Conservation (phyloP, 1,140 invertebrate species). For the Aphaenogaster floridana region DNA sequence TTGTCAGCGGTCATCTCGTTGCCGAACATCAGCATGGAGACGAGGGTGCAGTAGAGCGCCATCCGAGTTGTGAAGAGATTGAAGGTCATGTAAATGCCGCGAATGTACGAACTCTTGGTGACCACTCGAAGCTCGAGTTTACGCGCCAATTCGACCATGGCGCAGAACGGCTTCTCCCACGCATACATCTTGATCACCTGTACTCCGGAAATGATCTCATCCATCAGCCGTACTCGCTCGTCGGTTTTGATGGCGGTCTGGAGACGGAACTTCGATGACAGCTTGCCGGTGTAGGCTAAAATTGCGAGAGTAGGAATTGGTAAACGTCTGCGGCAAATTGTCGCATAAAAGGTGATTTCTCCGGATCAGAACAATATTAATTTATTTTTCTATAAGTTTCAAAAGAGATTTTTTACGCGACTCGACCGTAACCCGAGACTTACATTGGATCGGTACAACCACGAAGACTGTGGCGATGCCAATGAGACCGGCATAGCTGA, state of each 20-base stretch:
- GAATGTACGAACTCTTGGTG: slow-evolving; percentile 89
- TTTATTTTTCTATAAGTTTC: background rate
- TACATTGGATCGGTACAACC: slow-evolving; percentile 92
- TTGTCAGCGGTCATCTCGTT: slow-evolving; percentile 88
- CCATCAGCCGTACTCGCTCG: slow-evolving; percentile 92
- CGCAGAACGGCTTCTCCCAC: slow-evolving; percentile 92
- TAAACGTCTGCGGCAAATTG: background rate
- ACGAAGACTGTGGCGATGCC: slow-evolving; percentile 91
- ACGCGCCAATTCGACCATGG: slow-evolving; percentile 88
- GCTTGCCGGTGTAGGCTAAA: slow-evolving; percentile 90
- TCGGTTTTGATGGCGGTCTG: slow-evolving; percentile 91
- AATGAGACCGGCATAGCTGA: slow-evolving; percentile 90
- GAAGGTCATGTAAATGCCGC: slow-evolving; percentile 92
- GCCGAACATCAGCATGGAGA: slow-evolving; percentile 88
- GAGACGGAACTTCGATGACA: slow-evolving; percentile 89
- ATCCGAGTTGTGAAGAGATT: slow-evolving; percentile 90
- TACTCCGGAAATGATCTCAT: slow-evolving; percentile 91
- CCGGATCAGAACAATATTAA: background rate
- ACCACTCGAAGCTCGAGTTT: slow-evolving; percentile 89
- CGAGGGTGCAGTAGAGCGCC: slow-evolving; percentile 89
- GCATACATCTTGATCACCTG: slow-evolving; percentile 95
- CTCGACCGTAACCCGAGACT: slow-evolving; percentile 60
- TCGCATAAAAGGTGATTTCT: background rate
- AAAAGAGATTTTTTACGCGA: background rate
- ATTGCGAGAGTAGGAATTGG: slow-evolving; percentile 39